Base-by-base conservation (phyloP, 2,797 vertebrate genomes). In the Aldrovandia affinis region DNA sequence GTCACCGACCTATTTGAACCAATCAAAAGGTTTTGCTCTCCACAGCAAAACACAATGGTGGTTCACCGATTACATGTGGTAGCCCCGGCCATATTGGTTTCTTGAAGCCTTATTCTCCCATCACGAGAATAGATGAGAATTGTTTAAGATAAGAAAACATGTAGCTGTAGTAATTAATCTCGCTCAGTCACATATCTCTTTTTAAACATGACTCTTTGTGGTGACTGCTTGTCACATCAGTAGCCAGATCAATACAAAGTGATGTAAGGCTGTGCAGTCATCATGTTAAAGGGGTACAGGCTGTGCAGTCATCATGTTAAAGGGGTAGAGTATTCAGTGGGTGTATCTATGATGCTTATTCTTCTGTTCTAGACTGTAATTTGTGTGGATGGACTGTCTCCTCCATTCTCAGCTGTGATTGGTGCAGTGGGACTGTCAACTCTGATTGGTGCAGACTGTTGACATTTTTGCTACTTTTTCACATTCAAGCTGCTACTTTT, bases 331-430 rank as follows among this genome's bases (percentile, higher is more conserved):
- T n/a, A 65, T 65, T 10, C 61, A 2, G n/a, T 65, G n/a, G n/a
- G 28, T 14, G 12, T 65, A 7, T 9, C 10, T 30, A 12, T 30
- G 3, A 2, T 30, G n/a, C 28, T 65, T n/a, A 12, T 30, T 20
- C 33, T 73, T 14, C 68, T 22, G 36, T 36, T 39, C 25, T 78
- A 18, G n/a, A n/a, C 57, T 65, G 61, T 30, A 10, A 30, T 30
- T 65, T n/a, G 61, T 30, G 61, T 28, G 12, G 61, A 65, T 65
- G 8, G 9, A 30, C 61, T 12, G 61, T 44, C 75, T 63, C 42
- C 59, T 57, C 12, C 25, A 22, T 63, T 79, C 42, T 78, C 39
- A 50, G 55, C 75, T 61, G 75, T 79, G 75, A 83, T 78, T 78
- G 54, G 55, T 65, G 57, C 18, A 63, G 25, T 59, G 25, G 57